These are phyloP conservation scores for Meteorus sp. DNA, from an alignment of 1,140 invertebrate genomes.

Conservation along the genomic window DNA sequence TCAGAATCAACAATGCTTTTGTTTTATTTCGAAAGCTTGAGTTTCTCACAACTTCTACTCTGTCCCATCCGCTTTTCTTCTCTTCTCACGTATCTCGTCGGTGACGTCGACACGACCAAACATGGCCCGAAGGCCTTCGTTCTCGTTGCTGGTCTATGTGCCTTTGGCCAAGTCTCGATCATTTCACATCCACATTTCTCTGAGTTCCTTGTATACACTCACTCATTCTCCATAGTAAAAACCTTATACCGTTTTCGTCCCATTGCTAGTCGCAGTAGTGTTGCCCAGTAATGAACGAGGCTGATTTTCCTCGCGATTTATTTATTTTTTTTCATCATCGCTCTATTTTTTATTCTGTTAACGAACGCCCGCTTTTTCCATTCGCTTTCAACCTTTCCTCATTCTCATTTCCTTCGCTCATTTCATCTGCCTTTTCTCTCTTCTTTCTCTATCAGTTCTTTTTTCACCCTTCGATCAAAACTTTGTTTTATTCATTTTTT, in stretches of 20 bases:
- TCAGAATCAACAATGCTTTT: too few relatives aligned
- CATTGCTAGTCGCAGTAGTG: too few relatives aligned
- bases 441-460: neutral
- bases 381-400: conserved; percentile 11
- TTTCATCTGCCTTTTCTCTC: neutral
- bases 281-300: conserved; percentile 23
- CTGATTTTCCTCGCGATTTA: conserved; percentile 19
- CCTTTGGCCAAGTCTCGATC: too few relatives aligned
- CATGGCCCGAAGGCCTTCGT: too few relatives aligned
- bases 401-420: neutral
- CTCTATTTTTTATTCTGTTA: conserved; percentile 19
- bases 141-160: too few relatives aligned
- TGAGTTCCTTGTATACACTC: too few relatives aligned
- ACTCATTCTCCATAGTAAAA: neutral
- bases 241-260: neutral
- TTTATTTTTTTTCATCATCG: too few relatives aligned
- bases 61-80: neutral
- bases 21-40: too few relatives aligned
- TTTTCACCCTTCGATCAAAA: neutral
- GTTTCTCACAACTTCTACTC: neutral
- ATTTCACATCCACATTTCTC: too few relatives aligned
- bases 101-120: too few relatives aligned
- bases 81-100: neutral
- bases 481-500: neutral
- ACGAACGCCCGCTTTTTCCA: conserved; percentile 24